Evolutionary conservation across 2,113 vertebrate genomes (phyloP).

Genomic region (Equus przewalskii): DNA sequence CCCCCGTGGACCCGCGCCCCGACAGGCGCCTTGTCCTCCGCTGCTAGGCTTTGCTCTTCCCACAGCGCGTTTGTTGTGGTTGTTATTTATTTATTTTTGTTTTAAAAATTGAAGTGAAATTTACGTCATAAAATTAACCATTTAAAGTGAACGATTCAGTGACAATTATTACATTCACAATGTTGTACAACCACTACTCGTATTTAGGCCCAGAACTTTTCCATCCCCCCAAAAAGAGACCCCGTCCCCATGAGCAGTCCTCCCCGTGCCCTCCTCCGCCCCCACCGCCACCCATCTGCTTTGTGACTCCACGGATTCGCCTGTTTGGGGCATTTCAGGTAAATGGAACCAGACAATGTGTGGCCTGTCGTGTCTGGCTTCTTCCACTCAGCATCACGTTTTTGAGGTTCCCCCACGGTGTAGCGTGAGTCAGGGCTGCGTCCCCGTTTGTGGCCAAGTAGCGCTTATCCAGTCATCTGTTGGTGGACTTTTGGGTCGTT

Average conservation of each 20-base stretch:
- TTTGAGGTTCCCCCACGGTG: not conserved
- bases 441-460: not conserved
- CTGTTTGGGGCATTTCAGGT: not conserved
- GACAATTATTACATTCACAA: not conserved
- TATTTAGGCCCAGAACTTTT: not conserved
- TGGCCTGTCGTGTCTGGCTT: not conserved
- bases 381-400: not conserved
- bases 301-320: not conserved
- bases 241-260: not conserved
- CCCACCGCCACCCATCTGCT: not conserved
- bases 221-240: not conserved
- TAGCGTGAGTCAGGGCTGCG: rapidly evolving
- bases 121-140: not conserved
- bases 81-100: not conserved
- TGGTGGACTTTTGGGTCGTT: not conserved
- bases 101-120: constrained; percentile 8
- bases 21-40: not conserved
- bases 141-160: not conserved
- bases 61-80: not conserved
- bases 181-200: too few relatives aligned
- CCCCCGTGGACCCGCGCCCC: not conserved
- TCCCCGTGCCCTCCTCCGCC: not conserved
- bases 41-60: not conserved
- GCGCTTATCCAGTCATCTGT: too few relatives aligned
- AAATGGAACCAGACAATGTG: not conserved